Conservation (phyloP, 2,888 invertebrate genomes). For the Mythimna ferrago region DNA sequence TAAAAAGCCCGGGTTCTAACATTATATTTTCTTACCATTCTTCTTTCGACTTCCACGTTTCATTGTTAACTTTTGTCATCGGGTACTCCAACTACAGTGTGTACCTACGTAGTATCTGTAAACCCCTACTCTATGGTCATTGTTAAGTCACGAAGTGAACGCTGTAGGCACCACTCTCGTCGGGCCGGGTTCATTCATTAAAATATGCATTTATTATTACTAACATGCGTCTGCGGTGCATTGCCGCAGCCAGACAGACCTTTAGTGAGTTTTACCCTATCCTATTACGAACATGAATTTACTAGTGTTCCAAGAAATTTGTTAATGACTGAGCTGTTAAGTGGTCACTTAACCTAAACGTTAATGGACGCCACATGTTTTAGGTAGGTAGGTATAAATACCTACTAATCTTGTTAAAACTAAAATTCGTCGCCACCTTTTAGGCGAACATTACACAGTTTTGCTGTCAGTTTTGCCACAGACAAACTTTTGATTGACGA, state of each 20-base stretch:
- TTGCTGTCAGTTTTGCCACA: no score
- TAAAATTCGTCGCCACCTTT: neutral
- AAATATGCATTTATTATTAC: constrained; percentile 83
- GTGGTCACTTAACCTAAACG: neutral
- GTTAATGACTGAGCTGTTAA: constrained; percentile 6
- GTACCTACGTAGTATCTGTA: constrained; percentile 32
- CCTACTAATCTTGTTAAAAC: neutral
- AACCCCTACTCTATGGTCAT: constrained; percentile 74
- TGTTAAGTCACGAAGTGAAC: constrained; percentile 82
- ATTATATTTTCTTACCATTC: neutral
- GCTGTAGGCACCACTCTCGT: constrained; percentile 74
- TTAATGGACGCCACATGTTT: neutral
- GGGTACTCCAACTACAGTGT: neutral
- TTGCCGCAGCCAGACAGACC: constrained; percentile 58
- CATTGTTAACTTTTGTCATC: neutral
- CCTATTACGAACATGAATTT: constrained; percentile 22
- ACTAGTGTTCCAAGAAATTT: constrained; percentile 10
- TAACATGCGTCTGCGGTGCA: constrained; percentile 71
- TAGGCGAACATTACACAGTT: no score
- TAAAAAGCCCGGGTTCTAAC: neutral
- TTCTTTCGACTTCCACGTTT: neutral
- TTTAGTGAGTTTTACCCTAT: constrained; percentile 39
- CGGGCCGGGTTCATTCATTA: constrained; percentile 85
- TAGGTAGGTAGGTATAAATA: neutral
- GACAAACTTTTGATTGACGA: no score